phyloP scores from a whole-genome alignment of 2,888 invertebrate genomes.

The Argyresthia goedartella region DNA sequence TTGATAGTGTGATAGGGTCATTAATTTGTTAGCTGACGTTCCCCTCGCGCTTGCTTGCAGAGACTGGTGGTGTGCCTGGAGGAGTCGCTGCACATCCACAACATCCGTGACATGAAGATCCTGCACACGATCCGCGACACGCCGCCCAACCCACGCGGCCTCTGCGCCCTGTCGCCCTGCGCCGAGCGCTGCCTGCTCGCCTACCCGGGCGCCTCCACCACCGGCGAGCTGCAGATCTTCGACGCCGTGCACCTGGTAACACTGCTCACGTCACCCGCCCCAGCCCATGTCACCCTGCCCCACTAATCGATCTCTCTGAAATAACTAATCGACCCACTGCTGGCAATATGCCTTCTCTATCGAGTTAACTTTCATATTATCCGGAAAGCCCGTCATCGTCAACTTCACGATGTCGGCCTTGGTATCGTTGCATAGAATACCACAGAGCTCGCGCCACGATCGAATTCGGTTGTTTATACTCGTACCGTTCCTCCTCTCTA shows the following conservation, averaged over 20 bases:
- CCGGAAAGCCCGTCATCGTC: too few species aligned
- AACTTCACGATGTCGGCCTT: too few species aligned
- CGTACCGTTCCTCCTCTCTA: too few species aligned
- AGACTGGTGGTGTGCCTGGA: conserved; percentile 97
- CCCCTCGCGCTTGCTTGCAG: conserved; percentile 47
- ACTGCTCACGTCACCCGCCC: too few species aligned
- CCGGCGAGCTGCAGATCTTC: conserved; percentile 96
- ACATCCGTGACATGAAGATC: conserved; percentile 98
- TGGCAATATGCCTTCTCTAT: not conserved
- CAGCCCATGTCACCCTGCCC: not conserved
- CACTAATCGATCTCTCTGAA: too few species aligned
- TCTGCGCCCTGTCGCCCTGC: conserved; percentile 91
- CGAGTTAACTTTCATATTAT: too few species aligned
- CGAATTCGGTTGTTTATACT: too few species aligned
- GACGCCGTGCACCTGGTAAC: conserved; percentile 90
- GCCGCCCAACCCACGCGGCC: conserved; percentile 93
- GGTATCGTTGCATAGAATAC: too few species aligned
- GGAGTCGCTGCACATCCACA: conserved; percentile 98
- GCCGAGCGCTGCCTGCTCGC: conserved; percentile 95
- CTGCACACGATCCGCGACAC: conserved; percentile 98
- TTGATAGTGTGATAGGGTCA: too few species aligned
- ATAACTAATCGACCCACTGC: too few species aligned
- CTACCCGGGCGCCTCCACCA: conserved; percentile 94
- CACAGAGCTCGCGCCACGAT: too few species aligned
- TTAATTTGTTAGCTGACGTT: too few species aligned